phyloP scores from a whole-genome alignment of 2,113 vertebrate genomes.

The Oryctolagus cuniculus region mOryCun1.1 NC_091435.1:53211001-53211500 shows the following conservation, averaged over 20 bases:
- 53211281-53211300: slow-evolving; percentile 14
- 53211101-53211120: background rate
- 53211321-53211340: background rate
- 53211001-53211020: background rate
- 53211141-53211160: background rate
- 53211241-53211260: background rate
- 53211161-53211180: background rate
- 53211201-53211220: background rate
- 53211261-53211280: background rate
- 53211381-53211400: background rate
- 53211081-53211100: background rate
- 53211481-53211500: background rate
- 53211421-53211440: background rate
- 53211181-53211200: background rate
- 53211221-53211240: background rate
- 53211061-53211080: background rate
- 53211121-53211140: background rate
- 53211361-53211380: background rate
- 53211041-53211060: background rate
- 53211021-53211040: background rate
- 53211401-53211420: background rate
- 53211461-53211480: background rate
- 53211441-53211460: background rate
- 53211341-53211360: background rate
- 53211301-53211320: background rate